These are phyloP conservation scores for Blastomussa wellsi DNA, from an alignment of 92 coral and sea anemone species.

Conservation along the genomic window DNA sequence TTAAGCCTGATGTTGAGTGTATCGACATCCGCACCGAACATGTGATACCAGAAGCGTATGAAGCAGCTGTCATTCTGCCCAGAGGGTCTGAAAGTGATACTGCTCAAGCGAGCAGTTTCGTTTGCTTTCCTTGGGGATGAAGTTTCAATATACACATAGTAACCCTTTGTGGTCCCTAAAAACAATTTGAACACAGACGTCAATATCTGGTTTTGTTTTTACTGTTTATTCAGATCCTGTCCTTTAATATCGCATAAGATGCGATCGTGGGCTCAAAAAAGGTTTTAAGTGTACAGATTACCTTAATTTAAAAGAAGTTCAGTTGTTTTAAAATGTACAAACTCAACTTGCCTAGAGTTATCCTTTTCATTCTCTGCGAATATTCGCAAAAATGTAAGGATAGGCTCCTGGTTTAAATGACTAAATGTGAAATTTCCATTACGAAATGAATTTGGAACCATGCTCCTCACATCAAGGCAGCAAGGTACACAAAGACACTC, in stretches of 20 bases:
- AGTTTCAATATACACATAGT: slow-evolving; percentile 87
- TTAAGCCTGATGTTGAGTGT: slow-evolving; percentile 71
- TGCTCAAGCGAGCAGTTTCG: slow-evolving; percentile 93
- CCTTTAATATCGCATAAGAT: too few relatives aligned
- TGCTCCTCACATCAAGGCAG: too few relatives aligned
- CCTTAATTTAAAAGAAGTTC: background rate
- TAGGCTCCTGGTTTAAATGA: too few relatives aligned
- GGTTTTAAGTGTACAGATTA: too few relatives aligned
- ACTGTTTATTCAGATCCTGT: too few relatives aligned
- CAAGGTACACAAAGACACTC: too few relatives aligned
- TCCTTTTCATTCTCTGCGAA: background rate
- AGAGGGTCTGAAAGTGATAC: slow-evolving; percentile 74
- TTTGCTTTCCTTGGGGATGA: slow-evolving; percentile 86
- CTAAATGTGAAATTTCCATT: too few relatives aligned
- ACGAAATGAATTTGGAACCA: too few relatives aligned
- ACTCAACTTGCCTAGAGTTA: background rate
- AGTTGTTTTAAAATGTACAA: background rate
- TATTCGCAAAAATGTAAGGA: too few relatives aligned
- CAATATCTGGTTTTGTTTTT: background rate
- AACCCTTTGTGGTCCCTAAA: slow-evolving; percentile 81
- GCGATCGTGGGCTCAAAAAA: too few relatives aligned
- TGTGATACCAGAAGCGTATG: slow-evolving; percentile 95
- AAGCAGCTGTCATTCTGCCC: slow-evolving; percentile 69
- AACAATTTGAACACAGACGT: background rate
- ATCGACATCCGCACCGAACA: slow-evolving; percentile 85